A percentile compares a stretch with the other conserved stretches of the same genome.
phyloP scores from a whole-genome alignment of 1,140 invertebrate genomes.

The Ceratoteleas bidentatus region DNA sequence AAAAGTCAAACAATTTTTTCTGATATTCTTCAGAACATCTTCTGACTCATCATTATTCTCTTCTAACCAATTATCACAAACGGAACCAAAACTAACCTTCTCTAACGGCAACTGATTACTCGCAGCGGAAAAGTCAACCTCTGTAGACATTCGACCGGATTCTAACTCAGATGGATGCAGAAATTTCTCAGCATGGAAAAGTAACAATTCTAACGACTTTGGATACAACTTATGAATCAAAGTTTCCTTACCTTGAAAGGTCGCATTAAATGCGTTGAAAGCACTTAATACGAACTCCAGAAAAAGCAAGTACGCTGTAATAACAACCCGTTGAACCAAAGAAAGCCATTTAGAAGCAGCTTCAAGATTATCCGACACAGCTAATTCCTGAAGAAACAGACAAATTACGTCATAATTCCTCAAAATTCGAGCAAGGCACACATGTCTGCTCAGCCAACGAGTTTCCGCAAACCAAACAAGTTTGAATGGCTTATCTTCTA shows the following conservation, averaged over 20 bases:
- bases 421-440: conserved; percentile 7
- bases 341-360: too few relatives aligned
- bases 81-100: conserved; percentile 4
- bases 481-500: conserved; percentile 3
- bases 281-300: conserved; percentile 15
- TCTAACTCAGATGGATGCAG: background rate
- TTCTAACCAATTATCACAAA: conserved; percentile 16
- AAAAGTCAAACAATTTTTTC: conserved; percentile 16
- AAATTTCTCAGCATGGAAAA: conserved; percentile 14
- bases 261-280: conserved; percentile 30
- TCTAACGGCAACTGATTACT: background rate
- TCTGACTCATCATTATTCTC: background rate
- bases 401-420: background rate
- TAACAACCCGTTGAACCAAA: background rate
- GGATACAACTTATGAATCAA: conserved; percentile 33
- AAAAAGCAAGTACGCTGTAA: conserved; percentile 30
- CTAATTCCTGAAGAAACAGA: too few relatives aligned
- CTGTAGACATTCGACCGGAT: background rate
- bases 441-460: conserved; percentile 25
- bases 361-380: too few relatives aligned
- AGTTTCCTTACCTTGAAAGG: conserved; percentile 15
- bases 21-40: too few relatives aligned
- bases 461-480: conserved; percentile 6
- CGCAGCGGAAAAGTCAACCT: conserved; percentile 3
- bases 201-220: conserved; percentile 11